Evolutionary conservation across 1,140 invertebrate species (phyloP).

Genomic region (Ericerus pela): DNA sequence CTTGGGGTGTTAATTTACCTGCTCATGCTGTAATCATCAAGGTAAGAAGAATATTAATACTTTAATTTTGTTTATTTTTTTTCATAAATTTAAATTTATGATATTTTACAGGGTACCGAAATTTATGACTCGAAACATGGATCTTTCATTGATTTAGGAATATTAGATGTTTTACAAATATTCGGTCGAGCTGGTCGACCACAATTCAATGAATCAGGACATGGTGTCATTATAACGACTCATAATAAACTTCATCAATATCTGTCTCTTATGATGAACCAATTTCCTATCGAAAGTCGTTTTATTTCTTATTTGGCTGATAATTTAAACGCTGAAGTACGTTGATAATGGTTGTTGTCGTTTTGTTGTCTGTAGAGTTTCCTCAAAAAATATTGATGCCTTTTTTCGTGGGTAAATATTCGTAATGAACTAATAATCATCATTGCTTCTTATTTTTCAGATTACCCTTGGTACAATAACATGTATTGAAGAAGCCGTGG

Average conservation of each 20-base stretch:
- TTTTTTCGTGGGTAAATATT: slow-evolving; percentile 1
- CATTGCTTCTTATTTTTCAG: slow-evolving; percentile 34
- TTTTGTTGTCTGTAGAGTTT: background rate
- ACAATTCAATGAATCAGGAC: slow-evolving; percentile 75
- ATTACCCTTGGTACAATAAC: slow-evolving; percentile 85
- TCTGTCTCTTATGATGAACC: slow-evolving; percentile 82
- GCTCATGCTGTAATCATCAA: slow-evolving; percentile 95
- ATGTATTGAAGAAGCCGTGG: slow-evolving; percentile 87
- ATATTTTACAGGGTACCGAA: slow-evolving; percentile 67
- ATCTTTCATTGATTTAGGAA: slow-evolving; percentile 84
- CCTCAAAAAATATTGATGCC: background rate
- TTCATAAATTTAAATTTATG: slow-evolving; percentile 8
- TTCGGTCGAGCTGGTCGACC: slow-evolving; percentile 95
- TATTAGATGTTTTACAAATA: slow-evolving; percentile 97
- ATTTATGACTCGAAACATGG: slow-evolving; percentile 95
- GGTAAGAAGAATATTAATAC: slow-evolving; percentile 33
- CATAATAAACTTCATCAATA: slow-evolving; percentile 90
- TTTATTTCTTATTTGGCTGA: slow-evolving; percentile 84
- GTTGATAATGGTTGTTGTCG: slow-evolving; percentile 18
- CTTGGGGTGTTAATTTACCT: slow-evolving; percentile 98
- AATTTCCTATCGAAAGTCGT: slow-evolving; percentile 96
- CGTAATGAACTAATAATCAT: background rate
- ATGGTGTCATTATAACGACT: slow-evolving; percentile 89
- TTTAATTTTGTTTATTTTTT: background rate
- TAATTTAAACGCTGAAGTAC: slow-evolving; percentile 94